Percentiles rank a stretch among this genome's conserved stretches.
These are phyloP conservation scores for Turdus rufiventris DNA, from an alignment of 2,113 vertebrate species.

Conservation along the genomic window DNA sequence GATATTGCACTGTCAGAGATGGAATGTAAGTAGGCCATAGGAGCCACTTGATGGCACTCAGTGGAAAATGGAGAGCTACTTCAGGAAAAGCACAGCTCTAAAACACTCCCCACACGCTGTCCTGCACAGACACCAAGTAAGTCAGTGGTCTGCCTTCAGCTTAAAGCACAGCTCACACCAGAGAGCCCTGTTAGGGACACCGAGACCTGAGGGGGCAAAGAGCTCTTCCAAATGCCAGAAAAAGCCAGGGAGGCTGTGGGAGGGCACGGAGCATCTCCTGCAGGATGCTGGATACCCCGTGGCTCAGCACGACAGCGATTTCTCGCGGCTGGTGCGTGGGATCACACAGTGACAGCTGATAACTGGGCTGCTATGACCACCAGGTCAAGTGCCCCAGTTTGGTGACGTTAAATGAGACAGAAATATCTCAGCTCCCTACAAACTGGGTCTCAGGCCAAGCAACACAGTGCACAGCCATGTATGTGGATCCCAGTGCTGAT, in stretches of 20 bases:
- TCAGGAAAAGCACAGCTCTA: neutral
- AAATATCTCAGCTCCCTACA: neutral
- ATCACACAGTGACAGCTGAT: neutral
- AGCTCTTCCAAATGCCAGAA: neutral
- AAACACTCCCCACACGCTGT: neutral
- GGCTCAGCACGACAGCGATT: accelerated
- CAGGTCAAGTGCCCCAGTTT: neutral
- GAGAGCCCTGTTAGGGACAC: accelerated
- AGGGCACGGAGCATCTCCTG: neutral
- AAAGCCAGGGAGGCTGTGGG: neutral
- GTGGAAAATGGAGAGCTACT: neutral
- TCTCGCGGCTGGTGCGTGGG: neutral
- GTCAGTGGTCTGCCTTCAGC: neutral
- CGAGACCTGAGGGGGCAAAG: neutral
- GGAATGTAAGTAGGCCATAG: neutral
- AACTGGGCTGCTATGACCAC: neutral
- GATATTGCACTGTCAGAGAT: neutral
- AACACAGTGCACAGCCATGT: neutral
- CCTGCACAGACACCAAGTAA: neutral
- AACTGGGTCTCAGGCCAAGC: neutral
- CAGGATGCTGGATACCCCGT: neutral
- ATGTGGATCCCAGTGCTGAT: neutral
- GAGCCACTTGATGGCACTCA: neutral
- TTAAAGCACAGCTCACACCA: neutral
- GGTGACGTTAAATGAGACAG: neutral